A percentile compares a stretch with the other conserved stretches of the same genome.
Evolutionary conservation across 2,888 invertebrate genomes (phyloP).

Genomic region (Endotricha flammealis): DNA sequence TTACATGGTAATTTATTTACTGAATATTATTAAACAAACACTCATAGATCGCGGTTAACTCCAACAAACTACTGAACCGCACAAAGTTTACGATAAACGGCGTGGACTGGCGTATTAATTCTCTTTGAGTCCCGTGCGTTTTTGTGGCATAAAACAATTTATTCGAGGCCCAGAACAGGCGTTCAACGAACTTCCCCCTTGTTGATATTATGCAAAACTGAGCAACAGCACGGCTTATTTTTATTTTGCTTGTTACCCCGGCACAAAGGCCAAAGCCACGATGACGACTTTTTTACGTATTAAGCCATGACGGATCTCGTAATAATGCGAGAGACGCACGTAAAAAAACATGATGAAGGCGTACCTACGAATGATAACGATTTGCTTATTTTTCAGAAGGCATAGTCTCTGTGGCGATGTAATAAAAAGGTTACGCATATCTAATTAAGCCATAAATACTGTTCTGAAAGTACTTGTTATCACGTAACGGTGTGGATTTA

Average conservation of each 20-base stretch:
- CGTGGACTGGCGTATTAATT: background rate
- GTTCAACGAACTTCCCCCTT: conserved; percentile 1
- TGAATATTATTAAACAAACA: background rate
- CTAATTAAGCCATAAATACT: too few relatives aligned
- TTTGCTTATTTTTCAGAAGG: background rate
- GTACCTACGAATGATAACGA: background rate
- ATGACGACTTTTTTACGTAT: conserved; percentile 7
- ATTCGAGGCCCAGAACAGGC: background rate
- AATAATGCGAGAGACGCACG: conserved; percentile 2
- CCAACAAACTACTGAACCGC: background rate
- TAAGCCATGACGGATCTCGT: background rate
- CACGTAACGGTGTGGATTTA: too few relatives aligned
- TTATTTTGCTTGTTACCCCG: conserved; percentile 12
- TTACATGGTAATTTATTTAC: too few relatives aligned
- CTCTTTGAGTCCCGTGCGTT: background rate
- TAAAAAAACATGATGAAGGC: conserved; percentile 9
- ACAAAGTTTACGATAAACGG: background rate
- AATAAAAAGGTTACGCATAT: too few relatives aligned
- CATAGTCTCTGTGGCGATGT: too few relatives aligned
- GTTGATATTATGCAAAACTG: conserved; percentile 10
- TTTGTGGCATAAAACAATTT: conserved; percentile 2
- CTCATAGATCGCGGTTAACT: background rate
- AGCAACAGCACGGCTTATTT: conserved; percentile 10
- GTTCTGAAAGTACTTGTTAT: too few relatives aligned
- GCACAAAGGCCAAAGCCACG: conserved; percentile 7